Base-by-base conservation (phyloP, 1,140 invertebrate genomes). In the Zaprionus kolodkinae region DNA sequence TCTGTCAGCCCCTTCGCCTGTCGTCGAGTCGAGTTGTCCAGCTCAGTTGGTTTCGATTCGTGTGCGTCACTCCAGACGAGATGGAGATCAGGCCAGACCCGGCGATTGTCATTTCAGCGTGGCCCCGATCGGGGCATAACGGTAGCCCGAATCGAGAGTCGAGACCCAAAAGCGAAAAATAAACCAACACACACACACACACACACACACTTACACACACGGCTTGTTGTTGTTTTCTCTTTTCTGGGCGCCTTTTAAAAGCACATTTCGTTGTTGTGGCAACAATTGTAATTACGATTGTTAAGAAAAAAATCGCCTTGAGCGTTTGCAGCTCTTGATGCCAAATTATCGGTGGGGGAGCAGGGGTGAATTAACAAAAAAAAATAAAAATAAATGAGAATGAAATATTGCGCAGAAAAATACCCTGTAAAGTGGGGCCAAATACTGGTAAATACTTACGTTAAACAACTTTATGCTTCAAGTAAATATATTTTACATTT, bases 211-310 rank as follows among this genome's bases (percentile, higher is more conserved):
- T 2, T 3, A 30, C 27, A 2, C 27, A 56, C 43, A 48, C 54
- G 54, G 36, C 6, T 38, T 40, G 52, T 40, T 50, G 45, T 54
- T 54, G 30, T 40, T 65, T 25, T 17, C 52, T n/a, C 54, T 40
- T 66, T 79, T 67, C 43, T 68, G 56, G 72, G 73, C 68, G 75
- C 82, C 82, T 81, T 86, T 86, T 86, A 86, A 86, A 86, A 86
- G 77, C 70, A 76, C 84, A 87, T 87, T 87, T 87, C 73, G 60
- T 64, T 87, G 83, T 86, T 83, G 87, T 69, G 55, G 65, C 84
- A 78, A 69, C 74, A 87, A 88, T 88, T 84, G 87, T 80, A 87
- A 87, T 87, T 87, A 88, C 85, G 76, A 83, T 74, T 88, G 87
- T 81, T 84, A 50, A 76, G n/a, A 69, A 79, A 80, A 45, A 45